These are phyloP conservation scores for Lasioglossum baleicum DNA, from an alignment of 1,140 invertebrate genomes.

Conservation along the genomic window DNA sequence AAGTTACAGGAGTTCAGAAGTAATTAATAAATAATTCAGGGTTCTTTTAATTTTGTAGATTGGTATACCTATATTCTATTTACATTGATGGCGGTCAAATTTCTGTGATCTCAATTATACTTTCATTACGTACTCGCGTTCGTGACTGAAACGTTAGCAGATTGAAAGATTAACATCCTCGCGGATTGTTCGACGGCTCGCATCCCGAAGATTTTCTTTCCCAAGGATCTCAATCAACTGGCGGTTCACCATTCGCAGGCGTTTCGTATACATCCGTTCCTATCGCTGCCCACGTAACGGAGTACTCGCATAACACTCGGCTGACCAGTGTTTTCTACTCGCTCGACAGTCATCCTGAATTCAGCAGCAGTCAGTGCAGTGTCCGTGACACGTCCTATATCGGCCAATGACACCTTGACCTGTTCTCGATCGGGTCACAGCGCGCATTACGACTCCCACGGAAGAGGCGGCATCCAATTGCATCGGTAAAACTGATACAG, in stretches of 20 bases:
- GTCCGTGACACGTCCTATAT: constrained; percentile 32
- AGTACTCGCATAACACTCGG: constrained; percentile 16
- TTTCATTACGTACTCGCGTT: no score
- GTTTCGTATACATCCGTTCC: constrained; percentile 4
- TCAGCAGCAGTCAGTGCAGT: constrained; percentile 15
- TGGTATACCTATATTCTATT: no score
- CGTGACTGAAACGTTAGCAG: no score
- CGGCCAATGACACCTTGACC: constrained; percentile 28
- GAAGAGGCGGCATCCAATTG: background rate
- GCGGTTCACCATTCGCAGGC: background rate
- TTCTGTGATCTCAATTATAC: no score
- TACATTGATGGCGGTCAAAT: no score
- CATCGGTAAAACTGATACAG: constrained; percentile 16
- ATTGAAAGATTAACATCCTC: no score
- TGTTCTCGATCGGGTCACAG: constrained; percentile 14
- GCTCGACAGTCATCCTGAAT: constrained; percentile 21
- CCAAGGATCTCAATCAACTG: background rate
- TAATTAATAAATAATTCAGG: no score
- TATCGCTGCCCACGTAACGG: constrained; percentile 21
- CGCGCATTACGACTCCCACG: constrained; percentile 9
- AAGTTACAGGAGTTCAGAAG: no score
- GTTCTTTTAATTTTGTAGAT: no score
- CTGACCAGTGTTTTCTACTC: background rate
- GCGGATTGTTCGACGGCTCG: no score
- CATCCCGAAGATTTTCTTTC: background rate